Evolutionary conservation across 1,140 invertebrate species (phyloP).

Genomic region (Philopotamus ludificatus): DNA sequence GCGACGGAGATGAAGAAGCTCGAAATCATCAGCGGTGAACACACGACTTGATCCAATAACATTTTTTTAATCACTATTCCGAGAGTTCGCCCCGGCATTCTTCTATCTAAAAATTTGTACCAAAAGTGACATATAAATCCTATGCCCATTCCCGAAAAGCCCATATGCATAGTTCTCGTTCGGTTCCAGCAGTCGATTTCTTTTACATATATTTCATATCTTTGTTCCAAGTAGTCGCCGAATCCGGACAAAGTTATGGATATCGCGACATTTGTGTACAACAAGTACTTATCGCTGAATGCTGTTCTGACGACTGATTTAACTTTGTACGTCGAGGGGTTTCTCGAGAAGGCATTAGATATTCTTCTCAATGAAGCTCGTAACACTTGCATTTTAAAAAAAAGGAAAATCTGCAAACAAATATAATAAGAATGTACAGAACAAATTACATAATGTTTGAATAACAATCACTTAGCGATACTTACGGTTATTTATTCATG

Average conservation of each 20-base stretch:
- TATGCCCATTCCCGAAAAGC: slow-evolving; percentile 72
- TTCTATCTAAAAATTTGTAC: slow-evolving; percentile 65
- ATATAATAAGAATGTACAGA: no score
- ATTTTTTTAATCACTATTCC: slow-evolving; percentile 80
- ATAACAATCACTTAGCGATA: no score
- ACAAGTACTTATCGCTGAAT: slow-evolving; percentile 73
- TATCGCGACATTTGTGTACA: slow-evolving; percentile 84
- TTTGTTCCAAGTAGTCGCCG: slow-evolving; percentile 83
- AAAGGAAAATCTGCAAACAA: no score
- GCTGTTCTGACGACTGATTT: slow-evolving; percentile 46
- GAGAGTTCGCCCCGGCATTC: slow-evolving; percentile 67
- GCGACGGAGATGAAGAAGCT: slow-evolving; percentile 80
- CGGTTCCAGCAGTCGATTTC: slow-evolving; percentile 64
- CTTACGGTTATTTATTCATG: no score
- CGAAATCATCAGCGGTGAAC: slow-evolving; percentile 80
- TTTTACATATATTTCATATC: slow-evolving; percentile 72
- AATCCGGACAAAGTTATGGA: slow-evolving; percentile 72
- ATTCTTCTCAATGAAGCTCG: slow-evolving; percentile 21
- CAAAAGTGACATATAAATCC: slow-evolving; percentile 85
- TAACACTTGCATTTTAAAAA: slow-evolving; percentile 23
- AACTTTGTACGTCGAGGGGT: slow-evolving; percentile 24
- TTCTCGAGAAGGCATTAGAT: slow-evolving; percentile 13
- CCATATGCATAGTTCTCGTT: slow-evolving; percentile 75
- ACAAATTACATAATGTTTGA: no score
- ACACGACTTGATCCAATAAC: slow-evolving; percentile 82